Conservation (phyloP, 2,888 invertebrate genomes). For the Chamaedrilus cognettii region DNA sequence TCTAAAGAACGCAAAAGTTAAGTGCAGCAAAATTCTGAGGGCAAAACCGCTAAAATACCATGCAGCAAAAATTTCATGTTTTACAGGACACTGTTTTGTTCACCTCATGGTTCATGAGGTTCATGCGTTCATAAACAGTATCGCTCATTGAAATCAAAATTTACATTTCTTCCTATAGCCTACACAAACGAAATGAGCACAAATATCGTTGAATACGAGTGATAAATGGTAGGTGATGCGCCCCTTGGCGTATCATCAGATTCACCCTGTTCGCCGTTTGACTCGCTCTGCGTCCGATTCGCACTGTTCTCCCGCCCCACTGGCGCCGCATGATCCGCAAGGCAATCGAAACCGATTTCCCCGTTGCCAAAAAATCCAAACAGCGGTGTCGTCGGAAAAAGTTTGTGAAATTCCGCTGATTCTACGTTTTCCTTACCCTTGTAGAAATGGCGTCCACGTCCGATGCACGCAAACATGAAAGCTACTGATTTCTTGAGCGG, state of each 20-base stretch:
- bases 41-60: no score
- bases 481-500: constrained; percentile 23
- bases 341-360: constrained; percentile 56
- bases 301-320: not conserved
- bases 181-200: constrained; percentile 30
- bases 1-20: no score
- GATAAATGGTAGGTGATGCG: constrained; percentile 20
- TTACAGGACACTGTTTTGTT: no score
- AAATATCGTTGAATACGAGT: constrained; percentile 35
- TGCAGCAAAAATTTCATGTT: no score
- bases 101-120: no score
- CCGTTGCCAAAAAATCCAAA: constrained; percentile 62
- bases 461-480: constrained; percentile 61
- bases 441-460: constrained; percentile 53
- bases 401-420: constrained; percentile 54
- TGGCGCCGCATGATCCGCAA: constrained; percentile 29
- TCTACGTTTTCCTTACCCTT: constrained; percentile 57
- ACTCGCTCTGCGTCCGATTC: no score
- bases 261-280: no score
- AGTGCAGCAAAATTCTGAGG: no score
- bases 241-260: not conserved
- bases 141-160: not conserved
- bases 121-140: no score
- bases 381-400: constrained; percentile 61
- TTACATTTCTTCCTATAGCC: not conserved